Evolutionary conservation across 2,113 vertebrate species (phyloP).

Genomic region (Nycticryphes semicollaris): DNA sequence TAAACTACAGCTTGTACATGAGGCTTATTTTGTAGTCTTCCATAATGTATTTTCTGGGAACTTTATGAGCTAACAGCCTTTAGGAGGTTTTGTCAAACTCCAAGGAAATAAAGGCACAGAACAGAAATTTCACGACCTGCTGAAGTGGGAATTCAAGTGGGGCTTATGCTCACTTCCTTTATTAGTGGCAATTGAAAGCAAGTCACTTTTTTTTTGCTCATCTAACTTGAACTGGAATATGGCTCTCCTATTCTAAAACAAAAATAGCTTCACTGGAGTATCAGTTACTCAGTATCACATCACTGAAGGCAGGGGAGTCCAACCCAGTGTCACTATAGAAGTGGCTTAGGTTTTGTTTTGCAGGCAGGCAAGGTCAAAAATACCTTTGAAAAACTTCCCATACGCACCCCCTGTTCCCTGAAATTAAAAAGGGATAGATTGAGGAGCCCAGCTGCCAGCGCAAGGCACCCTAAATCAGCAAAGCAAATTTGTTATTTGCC

Average conservation of each 20-base stretch:
- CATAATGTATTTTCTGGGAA: neutral
- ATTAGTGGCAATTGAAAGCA: neutral
- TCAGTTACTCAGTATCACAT: conserved; percentile 1
- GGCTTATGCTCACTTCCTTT: neutral
- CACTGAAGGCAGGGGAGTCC: neutral
- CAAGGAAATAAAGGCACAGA: neutral
- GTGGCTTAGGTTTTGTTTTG: conserved; percentile 8
- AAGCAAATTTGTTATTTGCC: fast-evolving
- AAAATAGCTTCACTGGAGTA: neutral
- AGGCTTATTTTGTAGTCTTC: conserved; percentile 2
- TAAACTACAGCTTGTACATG: neutral
- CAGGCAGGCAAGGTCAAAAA: neutral
- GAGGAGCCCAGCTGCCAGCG: neutral
- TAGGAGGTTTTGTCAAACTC: neutral
- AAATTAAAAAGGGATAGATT: neutral
- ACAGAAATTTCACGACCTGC: neutral
- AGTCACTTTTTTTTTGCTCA: neutral
- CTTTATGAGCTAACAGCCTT: neutral
- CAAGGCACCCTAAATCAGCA: neutral
- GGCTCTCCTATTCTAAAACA: neutral
- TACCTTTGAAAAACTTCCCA: neutral
- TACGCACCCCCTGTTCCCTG: neutral
- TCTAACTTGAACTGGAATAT: neutral
- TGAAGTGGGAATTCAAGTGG: neutral
- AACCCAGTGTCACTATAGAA: neutral